These are phyloP conservation scores for Sesia apiformis DNA, from an alignment of 2,888 invertebrate species.

Conservation along the genomic window DNA sequence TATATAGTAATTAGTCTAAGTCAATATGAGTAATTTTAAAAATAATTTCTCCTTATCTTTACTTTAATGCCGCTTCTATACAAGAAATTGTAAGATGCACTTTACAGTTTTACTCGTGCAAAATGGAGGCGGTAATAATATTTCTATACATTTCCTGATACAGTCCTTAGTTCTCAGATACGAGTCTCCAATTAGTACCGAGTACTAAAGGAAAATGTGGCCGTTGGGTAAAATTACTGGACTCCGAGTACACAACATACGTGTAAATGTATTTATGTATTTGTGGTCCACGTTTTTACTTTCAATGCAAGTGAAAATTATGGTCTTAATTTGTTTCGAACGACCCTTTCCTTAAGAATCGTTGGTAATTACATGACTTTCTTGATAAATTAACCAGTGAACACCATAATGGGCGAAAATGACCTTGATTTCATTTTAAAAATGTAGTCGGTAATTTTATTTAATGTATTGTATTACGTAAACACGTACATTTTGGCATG, in stretches of 20 bases:
- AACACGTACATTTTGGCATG: too few species aligned
- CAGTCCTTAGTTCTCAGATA: constrained; percentile 47
- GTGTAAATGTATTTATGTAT: not conserved
- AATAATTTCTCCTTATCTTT: too few species aligned
- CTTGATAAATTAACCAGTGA: not conserved
- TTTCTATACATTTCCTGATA: constrained; percentile 2
- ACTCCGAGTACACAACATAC: not conserved
- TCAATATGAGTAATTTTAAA: too few species aligned
- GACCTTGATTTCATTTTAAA: not conserved
- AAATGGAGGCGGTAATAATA: too few species aligned
- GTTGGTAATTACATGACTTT: not conserved
- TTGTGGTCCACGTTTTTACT: not conserved
- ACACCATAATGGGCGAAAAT: not conserved
- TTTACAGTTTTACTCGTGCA: too few species aligned
- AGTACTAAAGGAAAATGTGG: constrained; percentile 53
- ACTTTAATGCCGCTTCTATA: too few species aligned
- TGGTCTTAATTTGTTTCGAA: not conserved
- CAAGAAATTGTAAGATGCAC: too few species aligned
- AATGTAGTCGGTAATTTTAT: not conserved
- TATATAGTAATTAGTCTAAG: too few species aligned
- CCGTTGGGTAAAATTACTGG: constrained; percentile 52
- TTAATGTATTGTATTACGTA: too few species aligned
- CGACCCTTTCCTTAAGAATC: not conserved
- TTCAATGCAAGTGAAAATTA: not conserved
- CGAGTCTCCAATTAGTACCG: constrained; percentile 62